A percentile compares a stretch with the other conserved stretches of the same genome.
phyloP scores from a whole-genome alignment of 2,113 vertebrate species.

The Haplotaxodon microlepis region DNA sequence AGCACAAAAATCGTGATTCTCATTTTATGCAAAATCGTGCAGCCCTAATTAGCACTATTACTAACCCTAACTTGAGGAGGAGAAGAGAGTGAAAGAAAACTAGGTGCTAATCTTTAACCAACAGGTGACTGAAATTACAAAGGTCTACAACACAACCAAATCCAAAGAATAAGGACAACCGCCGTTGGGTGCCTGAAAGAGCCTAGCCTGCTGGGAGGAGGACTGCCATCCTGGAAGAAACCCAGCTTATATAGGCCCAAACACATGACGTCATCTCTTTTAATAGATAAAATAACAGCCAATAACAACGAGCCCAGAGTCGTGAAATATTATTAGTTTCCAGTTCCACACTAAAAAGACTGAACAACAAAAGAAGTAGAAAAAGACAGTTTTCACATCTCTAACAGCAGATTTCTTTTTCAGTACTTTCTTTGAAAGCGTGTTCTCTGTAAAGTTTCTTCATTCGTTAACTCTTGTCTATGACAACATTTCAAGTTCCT shows the following conservation, averaged over 20 bases:
- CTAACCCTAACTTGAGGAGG: background rate
- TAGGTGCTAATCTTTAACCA: background rate
- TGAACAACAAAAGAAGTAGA: background rate
- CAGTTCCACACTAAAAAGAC: background rate
- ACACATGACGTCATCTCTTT: background rate
- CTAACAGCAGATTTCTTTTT: background rate
- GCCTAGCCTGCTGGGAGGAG: background rate
- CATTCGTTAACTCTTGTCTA: background rate
- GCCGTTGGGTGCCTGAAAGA: rapidly evolving
- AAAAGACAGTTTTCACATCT: background rate
- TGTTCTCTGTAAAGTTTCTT: background rate
- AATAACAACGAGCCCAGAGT: background rate
- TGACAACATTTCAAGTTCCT: background rate
- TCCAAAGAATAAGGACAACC: background rate
- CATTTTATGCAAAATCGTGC: too few species aligned
- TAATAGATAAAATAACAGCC: background rate
- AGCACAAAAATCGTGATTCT: too few species aligned
- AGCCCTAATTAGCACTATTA: background rate
- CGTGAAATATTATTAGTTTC: rapidly evolving
- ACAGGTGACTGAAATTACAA: background rate
- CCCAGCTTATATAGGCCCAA: rapidly evolving
- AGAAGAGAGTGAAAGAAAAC: background rate
- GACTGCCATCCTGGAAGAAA: background rate
- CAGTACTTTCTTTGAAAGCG: background rate
- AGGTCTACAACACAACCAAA: background rate